Conservation (phyloP, 2,888 invertebrate species). For the Morinoia aosen region DNA sequence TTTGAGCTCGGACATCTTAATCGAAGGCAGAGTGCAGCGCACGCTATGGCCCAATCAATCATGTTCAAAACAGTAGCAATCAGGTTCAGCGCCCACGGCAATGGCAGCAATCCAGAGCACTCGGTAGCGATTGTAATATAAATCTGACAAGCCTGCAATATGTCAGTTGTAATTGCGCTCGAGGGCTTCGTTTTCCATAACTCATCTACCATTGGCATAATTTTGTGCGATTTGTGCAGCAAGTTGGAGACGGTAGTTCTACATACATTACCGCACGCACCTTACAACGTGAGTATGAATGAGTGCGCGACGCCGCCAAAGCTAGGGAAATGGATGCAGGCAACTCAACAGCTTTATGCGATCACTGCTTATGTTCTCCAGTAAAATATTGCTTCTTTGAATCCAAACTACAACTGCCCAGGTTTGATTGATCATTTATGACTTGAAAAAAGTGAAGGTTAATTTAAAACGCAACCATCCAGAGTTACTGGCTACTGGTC, state of each 20-base stretch:
- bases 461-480: too few relatives aligned
- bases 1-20: slow-evolving; percentile 30
- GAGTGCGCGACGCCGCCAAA: background rate
- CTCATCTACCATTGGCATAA: slow-evolving; percentile 30
- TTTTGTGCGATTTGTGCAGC: background rate
- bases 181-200: slow-evolving; percentile 28
- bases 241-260: background rate
- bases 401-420: too few relatives aligned
- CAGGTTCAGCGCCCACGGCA: slow-evolving; percentile 31
- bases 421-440: too few relatives aligned
- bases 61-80: slow-evolving; percentile 45
- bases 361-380: background rate
- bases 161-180: slow-evolving; percentile 17
- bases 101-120: slow-evolving; percentile 40
- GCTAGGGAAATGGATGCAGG: background rate
- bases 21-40: slow-evolving; percentile 26
- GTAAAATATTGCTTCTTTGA: background rate
- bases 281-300: background rate
- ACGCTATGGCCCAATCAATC: slow-evolving; percentile 42
- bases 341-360: background rate
- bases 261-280: background rate
- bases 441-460: too few relatives aligned
- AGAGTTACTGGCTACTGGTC: too few relatives aligned
- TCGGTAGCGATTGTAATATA: slow-evolving; percentile 31
- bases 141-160: slow-evolving; percentile 45